Conservation (phyloP, 2,888 invertebrate species). For the Bruchidius siliquastri region DNA sequence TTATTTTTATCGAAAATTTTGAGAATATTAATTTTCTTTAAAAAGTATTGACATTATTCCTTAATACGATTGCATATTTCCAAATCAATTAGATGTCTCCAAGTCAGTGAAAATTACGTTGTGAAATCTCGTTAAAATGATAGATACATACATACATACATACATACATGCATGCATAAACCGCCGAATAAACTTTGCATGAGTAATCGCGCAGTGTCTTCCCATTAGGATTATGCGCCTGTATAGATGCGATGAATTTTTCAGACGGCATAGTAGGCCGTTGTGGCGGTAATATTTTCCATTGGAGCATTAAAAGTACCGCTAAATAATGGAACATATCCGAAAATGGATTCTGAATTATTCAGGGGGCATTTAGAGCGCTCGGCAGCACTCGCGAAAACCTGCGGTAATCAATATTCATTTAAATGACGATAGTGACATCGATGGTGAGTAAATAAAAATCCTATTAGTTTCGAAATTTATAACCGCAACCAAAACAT, state of each 20-base stretch:
- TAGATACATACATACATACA: no score
- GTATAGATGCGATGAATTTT: not conserved
- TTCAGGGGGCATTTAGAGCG: not conserved
- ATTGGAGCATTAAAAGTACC: not conserved
- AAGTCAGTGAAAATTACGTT: no score
- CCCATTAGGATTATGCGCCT: no score
- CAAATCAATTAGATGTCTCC: no score
- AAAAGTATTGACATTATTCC: no score
- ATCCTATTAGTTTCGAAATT: not conserved
- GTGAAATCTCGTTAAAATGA: no score
- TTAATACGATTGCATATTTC: no score
- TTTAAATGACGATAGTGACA: not conserved
- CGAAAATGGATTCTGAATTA: not conserved
- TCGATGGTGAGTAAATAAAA: not conserved
- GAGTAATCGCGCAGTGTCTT: no score
- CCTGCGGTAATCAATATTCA: not conserved
- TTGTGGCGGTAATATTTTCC: not conserved
- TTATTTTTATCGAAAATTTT: no score
- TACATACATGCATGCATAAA: no score
- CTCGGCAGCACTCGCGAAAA: not conserved
- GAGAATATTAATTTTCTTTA: no score
- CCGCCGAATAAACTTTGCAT: no score
- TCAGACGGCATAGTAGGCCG: not conserved
- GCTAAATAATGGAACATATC: not conserved
- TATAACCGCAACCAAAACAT: not conserved